phyloP scores from a whole-genome alignment of 1,140 invertebrate species.

The Lepidurus apus region DNA sequence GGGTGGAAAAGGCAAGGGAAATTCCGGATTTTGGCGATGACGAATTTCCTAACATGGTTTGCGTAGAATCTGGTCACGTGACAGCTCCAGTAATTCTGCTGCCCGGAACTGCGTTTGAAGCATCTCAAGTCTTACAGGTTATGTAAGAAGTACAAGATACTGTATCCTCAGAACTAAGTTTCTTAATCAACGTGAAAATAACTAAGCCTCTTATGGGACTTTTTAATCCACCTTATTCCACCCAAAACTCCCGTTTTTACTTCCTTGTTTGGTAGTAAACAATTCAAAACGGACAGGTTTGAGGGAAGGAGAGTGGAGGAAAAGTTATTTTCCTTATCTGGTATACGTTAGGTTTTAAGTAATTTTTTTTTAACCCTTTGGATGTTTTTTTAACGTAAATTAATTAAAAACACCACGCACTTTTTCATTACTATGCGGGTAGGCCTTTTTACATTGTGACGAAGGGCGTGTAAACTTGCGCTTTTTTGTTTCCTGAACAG shows the following conservation, averaged over 20 bases:
- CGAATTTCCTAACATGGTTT: constrained; percentile 81
- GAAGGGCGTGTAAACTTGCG: not conserved
- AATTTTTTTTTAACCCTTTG: not conserved
- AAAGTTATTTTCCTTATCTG: not conserved
- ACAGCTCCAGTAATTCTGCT: constrained; percentile 74
- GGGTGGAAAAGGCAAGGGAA: constrained; percentile 83
- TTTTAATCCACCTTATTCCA: not conserved
- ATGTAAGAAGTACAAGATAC: constrained; percentile 44
- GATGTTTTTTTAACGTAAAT: not conserved
- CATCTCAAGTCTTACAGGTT: constrained; percentile 77
- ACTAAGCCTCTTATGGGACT: not conserved
- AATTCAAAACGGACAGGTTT: not conserved
- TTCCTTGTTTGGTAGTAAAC: not conserved
- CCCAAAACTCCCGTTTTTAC: not conserved
- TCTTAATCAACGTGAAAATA: not conserved
- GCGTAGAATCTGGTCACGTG: constrained; percentile 87
- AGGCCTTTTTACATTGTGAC: not conserved
- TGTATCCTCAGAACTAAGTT: not conserved
- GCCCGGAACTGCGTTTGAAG: constrained; percentile 80
- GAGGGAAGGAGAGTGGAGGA: not conserved
- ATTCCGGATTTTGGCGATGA: constrained; percentile 91
- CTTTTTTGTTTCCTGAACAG: not conserved
- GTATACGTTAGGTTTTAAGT: constrained; percentile 10
- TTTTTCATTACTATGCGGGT: not conserved
- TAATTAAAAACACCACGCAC: not conserved